phyloP scores from a whole-genome alignment of 23 tunicate species.

The Ascidia mentula region DNA sequence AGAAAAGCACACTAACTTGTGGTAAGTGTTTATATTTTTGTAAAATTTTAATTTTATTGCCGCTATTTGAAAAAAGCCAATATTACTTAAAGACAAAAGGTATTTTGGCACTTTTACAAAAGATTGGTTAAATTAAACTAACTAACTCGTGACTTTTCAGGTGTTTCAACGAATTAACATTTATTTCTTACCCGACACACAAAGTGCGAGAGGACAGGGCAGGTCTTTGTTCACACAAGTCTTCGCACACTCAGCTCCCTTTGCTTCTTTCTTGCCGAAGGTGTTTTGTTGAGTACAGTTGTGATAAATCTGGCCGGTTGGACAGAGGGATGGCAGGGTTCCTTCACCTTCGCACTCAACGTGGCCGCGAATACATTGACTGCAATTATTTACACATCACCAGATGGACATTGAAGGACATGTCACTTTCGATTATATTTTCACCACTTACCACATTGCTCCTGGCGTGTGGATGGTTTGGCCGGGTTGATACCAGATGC shows the following conservation, averaged over 20 bases:
- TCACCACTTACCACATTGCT: slow-evolving; percentile 38
- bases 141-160: too few species aligned
- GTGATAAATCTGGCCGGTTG: slow-evolving; percentile 44
- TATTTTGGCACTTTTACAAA: too few species aligned
- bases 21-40: too few species aligned
- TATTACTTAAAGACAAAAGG: too few species aligned
- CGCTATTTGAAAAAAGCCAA: too few species aligned
- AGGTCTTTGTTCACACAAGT: slow-evolving; percentile 63
- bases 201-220: slow-evolving; percentile 43
- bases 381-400: too few species aligned
- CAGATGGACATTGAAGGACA: too few species aligned
- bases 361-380: slow-evolving; percentile 49
- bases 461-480: slow-evolving; percentile 46
- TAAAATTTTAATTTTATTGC: too few species aligned
- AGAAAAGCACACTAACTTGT: too few species aligned
- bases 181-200: slow-evolving; percentile 59
- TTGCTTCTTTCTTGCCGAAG: neutral
- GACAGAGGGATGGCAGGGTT: slow-evolving; percentile 53
- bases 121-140: too few species aligned
- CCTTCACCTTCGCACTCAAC: slow-evolving; percentile 61
- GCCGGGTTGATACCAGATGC: slow-evolving; percentile 54
- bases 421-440: neutral
- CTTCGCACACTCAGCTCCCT: slow-evolving; percentile 52
- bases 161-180: too few species aligned
- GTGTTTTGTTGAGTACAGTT: slow-evolving; percentile 34